Base-by-base conservation (phyloP, 2,888 invertebrate species). In the Drymonia ruficornis region DNA sequence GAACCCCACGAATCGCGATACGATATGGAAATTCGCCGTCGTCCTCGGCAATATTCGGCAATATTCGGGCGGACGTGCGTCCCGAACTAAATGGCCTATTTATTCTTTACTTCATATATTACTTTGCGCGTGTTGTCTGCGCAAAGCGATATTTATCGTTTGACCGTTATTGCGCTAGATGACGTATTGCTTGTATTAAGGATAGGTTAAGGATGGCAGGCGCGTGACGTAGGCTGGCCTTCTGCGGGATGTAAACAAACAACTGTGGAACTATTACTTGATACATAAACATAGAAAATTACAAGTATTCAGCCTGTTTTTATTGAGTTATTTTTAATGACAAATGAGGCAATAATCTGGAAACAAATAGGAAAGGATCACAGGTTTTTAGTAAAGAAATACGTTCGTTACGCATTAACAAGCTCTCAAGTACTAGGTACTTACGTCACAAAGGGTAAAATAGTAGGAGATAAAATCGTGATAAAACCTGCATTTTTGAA, bases 71-170 rank as follows among this genome's bases (percentile, higher is more conserved):
- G 84, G 75, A 93, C 93, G 93, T 93, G 93, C 80, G 91, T 78
- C 80, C 82, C 85, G 80, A 81, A 86, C 89, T 87, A 91, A 93
- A 93, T 92, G 89, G 93, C 92, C 93, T 93, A 91, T 93, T 93
- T 47, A 93, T 93, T 91, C 93, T 90, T 91, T 88, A 93, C 91
- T 92, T 93, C 93, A 93, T 93, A 93, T 92, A 93, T 93, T 93
- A 93, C 92, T 91, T 90, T 91, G 87, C 89, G 91, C 87, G 84
- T 90, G 91, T 91, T 92, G 92, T 92, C 92, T 92, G 90, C 85
- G 88, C 89, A 91, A 92, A 92, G 86, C 87, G 84, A 90, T 91
- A 92, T 92, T 92, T 92, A 92, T 92, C 83, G 91, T 89, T 89
- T 87, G 90, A 86, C 91, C 90, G 88, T 92, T 91, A 92, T 91